Evolutionary conservation across 2,113 vertebrate species (phyloP).

Genomic region (Drymodes brunneopygia): DNA sequence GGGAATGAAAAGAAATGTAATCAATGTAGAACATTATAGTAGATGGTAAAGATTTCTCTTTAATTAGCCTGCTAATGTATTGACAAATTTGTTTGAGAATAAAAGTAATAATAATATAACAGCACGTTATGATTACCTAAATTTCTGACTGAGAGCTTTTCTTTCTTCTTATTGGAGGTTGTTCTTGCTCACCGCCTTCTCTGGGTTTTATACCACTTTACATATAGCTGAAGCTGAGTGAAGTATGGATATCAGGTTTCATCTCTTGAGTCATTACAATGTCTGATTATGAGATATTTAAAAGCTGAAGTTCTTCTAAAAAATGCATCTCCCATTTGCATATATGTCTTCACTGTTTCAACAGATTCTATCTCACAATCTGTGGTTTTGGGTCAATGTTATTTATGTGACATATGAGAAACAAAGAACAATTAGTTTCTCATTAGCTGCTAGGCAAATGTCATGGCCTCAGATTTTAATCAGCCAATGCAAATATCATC

Average conservation of each 20-base stretch:
- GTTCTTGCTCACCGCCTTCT: neutral
- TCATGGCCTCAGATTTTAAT: conserved; percentile 12
- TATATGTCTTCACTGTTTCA: neutral
- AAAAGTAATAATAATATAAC: neutral
- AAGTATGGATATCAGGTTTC: neutral
- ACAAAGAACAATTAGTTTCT: conserved; percentile 14
- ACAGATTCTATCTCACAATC: neutral
- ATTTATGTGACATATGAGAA: neutral
- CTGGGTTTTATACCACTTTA: neutral
- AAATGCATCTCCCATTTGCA: neutral
- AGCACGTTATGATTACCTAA: neutral
- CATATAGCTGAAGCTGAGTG: neutral
- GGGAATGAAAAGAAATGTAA: neutral
- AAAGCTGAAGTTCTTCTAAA: neutral
- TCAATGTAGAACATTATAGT: neutral
- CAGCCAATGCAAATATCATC: neutral
- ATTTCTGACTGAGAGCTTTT: neutral
- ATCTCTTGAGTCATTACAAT: neutral
- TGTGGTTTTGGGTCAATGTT: neutral
- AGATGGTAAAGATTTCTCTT: neutral
- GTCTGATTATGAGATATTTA: neutral
- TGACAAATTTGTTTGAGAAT: neutral
- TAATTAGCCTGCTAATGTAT: neutral
- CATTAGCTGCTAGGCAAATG: conserved; percentile 23
- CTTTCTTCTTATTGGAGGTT: neutral